phyloP scores from a whole-genome alignment of 2,113 vertebrate species.

The Istiophorus platypterus region DNA sequence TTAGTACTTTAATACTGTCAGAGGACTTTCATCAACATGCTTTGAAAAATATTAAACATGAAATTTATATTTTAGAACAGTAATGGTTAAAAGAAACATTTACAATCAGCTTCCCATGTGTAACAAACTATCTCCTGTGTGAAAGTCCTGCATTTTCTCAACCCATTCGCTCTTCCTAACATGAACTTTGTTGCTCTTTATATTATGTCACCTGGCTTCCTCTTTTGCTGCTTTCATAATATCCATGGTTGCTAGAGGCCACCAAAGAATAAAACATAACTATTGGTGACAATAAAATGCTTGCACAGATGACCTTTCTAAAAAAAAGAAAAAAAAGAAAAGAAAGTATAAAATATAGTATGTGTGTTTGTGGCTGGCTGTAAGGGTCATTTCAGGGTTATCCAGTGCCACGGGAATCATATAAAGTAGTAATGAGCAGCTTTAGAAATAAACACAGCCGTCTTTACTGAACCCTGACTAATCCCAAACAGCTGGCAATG shows the following conservation, averaged over 20 bases:
- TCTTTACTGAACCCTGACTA: conserved; percentile 18
- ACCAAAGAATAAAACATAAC: not conserved
- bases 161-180: too few relatives aligned
- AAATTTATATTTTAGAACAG: too few relatives aligned
- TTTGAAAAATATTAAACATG: not conserved
- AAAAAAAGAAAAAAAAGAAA: too few relatives aligned
- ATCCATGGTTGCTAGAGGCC: not conserved
- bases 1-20: too few relatives aligned
- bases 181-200: not conserved
- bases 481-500: conserved; percentile 33
- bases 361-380: not conserved
- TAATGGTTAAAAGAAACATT: too few relatives aligned
- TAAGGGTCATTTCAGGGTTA: conserved; percentile 32
- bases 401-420: not conserved
- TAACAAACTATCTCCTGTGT: not conserved
- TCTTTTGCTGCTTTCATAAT: not conserved
- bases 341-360: not conserved
- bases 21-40: not conserved
- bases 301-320: not conserved
- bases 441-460: conserved; percentile 38
- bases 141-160: not conserved
- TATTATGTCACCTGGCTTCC: not conserved
- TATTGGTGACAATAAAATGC: not conserved
- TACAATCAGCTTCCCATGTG: too few relatives aligned
- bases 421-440: conserved; percentile 3